A percentile compares a stretch with the other conserved stretches of the same genome.
Conservation (phyloP, 2,113 vertebrate species). For the Setophaga kirtlandii region DNA sequence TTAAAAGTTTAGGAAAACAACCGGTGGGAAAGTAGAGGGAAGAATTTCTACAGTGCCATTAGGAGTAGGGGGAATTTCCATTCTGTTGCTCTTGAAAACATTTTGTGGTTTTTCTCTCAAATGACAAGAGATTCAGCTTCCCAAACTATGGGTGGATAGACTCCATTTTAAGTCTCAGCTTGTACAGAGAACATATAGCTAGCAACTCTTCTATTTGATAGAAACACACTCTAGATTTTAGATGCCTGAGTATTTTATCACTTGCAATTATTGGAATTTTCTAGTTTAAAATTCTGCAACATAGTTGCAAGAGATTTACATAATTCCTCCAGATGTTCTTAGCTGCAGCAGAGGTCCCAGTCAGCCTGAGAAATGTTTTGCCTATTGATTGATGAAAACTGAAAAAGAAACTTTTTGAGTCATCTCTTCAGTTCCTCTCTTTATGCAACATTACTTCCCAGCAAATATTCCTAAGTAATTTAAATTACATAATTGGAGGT, state of each 20-base stretch:
- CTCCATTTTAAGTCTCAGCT: background rate
- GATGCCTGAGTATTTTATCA: background rate
- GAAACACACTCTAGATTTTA: background rate
- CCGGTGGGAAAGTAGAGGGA: background rate
- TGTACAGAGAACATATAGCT: background rate
- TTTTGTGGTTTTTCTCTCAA: background rate
- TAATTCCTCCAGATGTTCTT: background rate
- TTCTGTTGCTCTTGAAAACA: background rate
- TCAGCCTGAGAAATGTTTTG: background rate
- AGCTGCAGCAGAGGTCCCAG: background rate
- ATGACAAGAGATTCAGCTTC: background rate
- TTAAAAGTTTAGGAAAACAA: background rate
- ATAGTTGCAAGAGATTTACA: background rate
- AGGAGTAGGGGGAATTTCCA: background rate
- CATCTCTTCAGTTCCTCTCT: background rate
- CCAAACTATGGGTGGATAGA: background rate
- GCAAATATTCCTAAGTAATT: background rate
- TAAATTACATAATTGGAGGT: background rate
- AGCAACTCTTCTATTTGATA: background rate
- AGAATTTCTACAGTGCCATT: background rate
- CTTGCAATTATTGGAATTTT: background rate
- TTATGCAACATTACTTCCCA: background rate
- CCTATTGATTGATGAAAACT: background rate
- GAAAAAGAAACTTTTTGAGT: background rate
- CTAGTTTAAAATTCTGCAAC: background rate